Evolutionary conservation across 2,888 invertebrate species (phyloP), one percentile per base, ranked within the genome.

Genomic region (Drosophila cognata): DNA sequence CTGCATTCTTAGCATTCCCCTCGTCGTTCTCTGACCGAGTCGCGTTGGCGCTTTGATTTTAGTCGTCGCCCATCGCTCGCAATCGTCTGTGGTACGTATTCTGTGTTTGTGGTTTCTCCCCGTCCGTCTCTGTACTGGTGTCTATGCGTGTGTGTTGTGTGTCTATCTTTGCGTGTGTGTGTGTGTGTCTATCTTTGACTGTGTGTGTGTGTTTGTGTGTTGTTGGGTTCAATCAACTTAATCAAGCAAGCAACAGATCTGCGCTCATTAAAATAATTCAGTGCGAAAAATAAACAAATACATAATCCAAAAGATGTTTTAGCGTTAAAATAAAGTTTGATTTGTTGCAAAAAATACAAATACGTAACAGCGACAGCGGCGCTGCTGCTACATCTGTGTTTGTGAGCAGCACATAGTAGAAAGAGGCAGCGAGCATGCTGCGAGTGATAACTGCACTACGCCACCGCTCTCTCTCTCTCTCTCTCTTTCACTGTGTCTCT

Each of bases 271-370:
- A 61, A 58, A 74, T 60, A 70, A 56, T 70, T 62, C 64, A 64
- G 57, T 62, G 66, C 53, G 63, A 64, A 74, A 65, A 68, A 50
- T 52, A 21, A 21, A 57, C 33, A 60, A 58, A 69, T 58, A 38
- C 5, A 52, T 10, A 61, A 35, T 68, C 58, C 55, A 62, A 52
- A 53, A 65, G 28, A 8, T 61, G 71, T 67, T 68, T 57, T 28
- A 18, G 35, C 35, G 60, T 25, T 16, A 50, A 25, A 33, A 66
- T 41, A 31, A 79, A 74, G 77, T 77, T 78, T 76, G 69, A 63
- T 71, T 77, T 81, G 46, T 46, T 75, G 86, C 88, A 88, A 88
- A 85, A 86, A 88, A 46, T 46, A 46, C 82, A 85, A 84, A 86
- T 78, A 85, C 85, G 85, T 85, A 85, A 85, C 87, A 77, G 51